Percentiles rank a stretch among this genome's conserved stretches.
phyloP scores from a whole-genome alignment of 37 sponge, comb jelly and placozoan species.

The Beroe forskalii region DNA sequence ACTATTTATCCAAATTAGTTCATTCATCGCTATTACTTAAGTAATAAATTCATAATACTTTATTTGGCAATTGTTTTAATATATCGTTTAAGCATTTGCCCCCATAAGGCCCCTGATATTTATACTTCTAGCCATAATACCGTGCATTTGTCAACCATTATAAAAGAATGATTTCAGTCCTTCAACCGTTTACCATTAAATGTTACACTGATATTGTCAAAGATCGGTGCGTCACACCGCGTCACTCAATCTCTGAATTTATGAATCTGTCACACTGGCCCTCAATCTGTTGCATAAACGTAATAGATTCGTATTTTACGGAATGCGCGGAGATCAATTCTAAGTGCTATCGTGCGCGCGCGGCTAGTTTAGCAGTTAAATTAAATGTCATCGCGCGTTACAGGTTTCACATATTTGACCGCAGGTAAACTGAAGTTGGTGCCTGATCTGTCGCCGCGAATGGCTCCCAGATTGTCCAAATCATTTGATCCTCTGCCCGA shows the following conservation, averaged over 20 bases:
- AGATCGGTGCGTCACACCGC: background rate
- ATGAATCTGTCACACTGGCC: background rate
- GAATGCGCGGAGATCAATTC: background rate
- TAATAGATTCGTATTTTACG: background rate
- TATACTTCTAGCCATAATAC: no score
- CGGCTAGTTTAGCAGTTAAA: background rate
- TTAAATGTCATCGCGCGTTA: background rate
- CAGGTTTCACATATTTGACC: background rate
- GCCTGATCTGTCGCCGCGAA: conserved; percentile 38
- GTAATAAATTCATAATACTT: no score
- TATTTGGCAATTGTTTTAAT: no score
- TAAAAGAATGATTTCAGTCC: background rate
- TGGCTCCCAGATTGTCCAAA: conserved; percentile 57
- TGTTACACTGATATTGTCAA: background rate
- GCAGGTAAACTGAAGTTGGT: conserved; percentile 49
- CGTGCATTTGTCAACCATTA: no score
- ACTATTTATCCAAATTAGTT: no score
- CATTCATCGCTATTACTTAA: no score
- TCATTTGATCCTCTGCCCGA: conserved; percentile 57
- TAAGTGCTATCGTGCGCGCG: background rate
- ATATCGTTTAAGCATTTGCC: no score
- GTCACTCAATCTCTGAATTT: background rate
- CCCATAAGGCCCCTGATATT: no score
- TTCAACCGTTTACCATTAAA: background rate
- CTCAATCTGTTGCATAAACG: background rate